These are phyloP conservation scores for Muschampia plurimacula DNA, from an alignment of 2,888 invertebrate species.

Conservation along the genomic window DNA sequence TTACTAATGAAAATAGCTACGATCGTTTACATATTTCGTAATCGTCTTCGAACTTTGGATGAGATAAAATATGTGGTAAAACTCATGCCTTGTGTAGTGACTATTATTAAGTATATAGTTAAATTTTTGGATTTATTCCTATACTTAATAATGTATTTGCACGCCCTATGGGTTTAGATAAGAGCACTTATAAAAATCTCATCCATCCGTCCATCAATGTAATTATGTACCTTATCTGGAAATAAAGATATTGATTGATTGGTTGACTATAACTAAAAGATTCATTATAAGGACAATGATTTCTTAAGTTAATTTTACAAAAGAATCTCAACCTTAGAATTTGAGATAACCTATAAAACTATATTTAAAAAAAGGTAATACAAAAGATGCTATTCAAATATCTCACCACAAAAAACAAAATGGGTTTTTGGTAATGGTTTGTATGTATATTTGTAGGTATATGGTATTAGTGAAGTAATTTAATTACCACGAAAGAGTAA, in stretches of 20 bases:
- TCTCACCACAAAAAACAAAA: conserved; percentile 51
- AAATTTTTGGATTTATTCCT: too few relatives aligned
- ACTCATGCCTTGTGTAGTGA: too few relatives aligned
- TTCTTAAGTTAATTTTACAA: background rate
- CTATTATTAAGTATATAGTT: too few relatives aligned
- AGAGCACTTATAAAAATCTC: too few relatives aligned
- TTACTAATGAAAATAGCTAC: background rate
- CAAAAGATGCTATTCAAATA: background rate
- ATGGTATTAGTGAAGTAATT: conserved; percentile 63
- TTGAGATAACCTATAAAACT: background rate
- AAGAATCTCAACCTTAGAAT: background rate
- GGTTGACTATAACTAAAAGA: too few relatives aligned
- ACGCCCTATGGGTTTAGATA: too few relatives aligned
- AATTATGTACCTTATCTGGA: too few relatives aligned
- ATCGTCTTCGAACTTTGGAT: background rate
- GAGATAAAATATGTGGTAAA: background rate
- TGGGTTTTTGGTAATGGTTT: conserved; percentile 43
- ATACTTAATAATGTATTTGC: too few relatives aligned
- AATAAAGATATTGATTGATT: too few relatives aligned
- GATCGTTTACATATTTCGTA: background rate
- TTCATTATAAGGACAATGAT: too few relatives aligned
- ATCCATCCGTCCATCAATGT: too few relatives aligned
- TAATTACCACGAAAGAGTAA: conserved; percentile 82
- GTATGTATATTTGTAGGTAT: conserved; percentile 25
- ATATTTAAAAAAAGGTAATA: conserved; percentile 21